These are phyloP conservation scores for Eulacestoma nigropectus DNA, from an alignment of 2,113 vertebrate species.

Conservation along the genomic window DNA sequence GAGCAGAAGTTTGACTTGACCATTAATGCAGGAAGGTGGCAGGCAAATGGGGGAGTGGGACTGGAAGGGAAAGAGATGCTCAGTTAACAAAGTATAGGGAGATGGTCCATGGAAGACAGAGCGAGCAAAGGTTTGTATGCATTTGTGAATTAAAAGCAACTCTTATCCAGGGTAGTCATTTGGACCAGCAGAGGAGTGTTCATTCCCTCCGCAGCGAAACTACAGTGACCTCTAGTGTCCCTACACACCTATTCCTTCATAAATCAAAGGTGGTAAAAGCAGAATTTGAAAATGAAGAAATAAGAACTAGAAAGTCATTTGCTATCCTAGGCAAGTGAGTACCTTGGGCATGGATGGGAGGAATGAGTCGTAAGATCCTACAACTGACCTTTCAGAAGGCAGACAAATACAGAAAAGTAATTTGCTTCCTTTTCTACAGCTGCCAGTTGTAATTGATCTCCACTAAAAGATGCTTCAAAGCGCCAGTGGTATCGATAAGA, in stretches of 20 bases:
- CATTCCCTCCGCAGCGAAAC: not conserved
- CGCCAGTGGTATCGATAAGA: not conserved
- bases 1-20: not conserved
- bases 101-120: not conserved
- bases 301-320: not conserved
- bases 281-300: not conserved
- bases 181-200: not conserved
- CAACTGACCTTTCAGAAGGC: not conserved
- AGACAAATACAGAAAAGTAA: not conserved
- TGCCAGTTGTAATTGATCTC: not conserved
- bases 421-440: not conserved
- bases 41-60: not conserved
- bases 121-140: not conserved
- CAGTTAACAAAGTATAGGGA: not conserved
- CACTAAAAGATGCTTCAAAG: not conserved
- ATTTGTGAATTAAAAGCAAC: not conserved
- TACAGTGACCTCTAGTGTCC: constrained; percentile 58
- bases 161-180: not conserved
- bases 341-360: not conserved
- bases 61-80: not conserved
- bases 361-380: not conserved
- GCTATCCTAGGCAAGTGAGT: not conserved
- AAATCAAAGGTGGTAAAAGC: not conserved
- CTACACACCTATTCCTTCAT: not conserved
- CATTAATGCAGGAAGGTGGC: not conserved